These are phyloP conservation scores for Sminthurides aquaticus DNA, from an alignment of 2,888 invertebrate genomes.

Conservation along the genomic window DNA sequence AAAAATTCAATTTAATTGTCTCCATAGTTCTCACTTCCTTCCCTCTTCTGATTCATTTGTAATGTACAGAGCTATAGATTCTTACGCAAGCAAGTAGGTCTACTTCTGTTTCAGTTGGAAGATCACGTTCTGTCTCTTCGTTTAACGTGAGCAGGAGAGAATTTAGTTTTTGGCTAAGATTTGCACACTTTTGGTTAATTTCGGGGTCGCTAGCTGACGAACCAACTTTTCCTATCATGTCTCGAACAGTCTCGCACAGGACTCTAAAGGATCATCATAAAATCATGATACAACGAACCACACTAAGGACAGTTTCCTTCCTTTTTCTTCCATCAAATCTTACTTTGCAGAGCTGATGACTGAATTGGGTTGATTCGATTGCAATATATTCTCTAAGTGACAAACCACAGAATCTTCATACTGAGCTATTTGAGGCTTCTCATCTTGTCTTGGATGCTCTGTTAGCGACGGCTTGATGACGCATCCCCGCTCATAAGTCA, in stretches of 20 bases:
- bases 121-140: constrained; percentile 53
- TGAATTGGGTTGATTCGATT: constrained; percentile 66
- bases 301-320: background rate
- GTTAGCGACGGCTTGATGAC: constrained; percentile 35
- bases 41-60: too few species aligned
- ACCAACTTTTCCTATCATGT: constrained; percentile 57
- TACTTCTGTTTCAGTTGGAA: constrained; percentile 11
- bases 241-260: constrained; percentile 70
- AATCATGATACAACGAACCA: constrained; percentile 19
- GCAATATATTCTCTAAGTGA: constrained; percentile 78
- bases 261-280: constrained; percentile 50
- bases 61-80: too few species aligned
- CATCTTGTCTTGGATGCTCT: constrained; percentile 18
- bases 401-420: constrained; percentile 70
- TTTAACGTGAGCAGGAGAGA: constrained; percentile 64
- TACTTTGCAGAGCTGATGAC: constrained; percentile 66
- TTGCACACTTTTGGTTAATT: constrained; percentile 61
- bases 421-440: constrained; percentile 54
- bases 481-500: constrained; percentile 60
- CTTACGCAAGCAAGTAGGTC: too few species aligned
- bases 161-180: constrained; percentile 67
- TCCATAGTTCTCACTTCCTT: too few species aligned
- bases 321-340: too few species aligned
- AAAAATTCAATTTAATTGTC: too few species aligned
- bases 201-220: constrained; percentile 40